Percentiles rank a stretch among this genome's conserved stretches.
phyloP scores from a whole-genome alignment of 2,797 vertebrate genomes.

The Miichthys miiuy region DNA sequence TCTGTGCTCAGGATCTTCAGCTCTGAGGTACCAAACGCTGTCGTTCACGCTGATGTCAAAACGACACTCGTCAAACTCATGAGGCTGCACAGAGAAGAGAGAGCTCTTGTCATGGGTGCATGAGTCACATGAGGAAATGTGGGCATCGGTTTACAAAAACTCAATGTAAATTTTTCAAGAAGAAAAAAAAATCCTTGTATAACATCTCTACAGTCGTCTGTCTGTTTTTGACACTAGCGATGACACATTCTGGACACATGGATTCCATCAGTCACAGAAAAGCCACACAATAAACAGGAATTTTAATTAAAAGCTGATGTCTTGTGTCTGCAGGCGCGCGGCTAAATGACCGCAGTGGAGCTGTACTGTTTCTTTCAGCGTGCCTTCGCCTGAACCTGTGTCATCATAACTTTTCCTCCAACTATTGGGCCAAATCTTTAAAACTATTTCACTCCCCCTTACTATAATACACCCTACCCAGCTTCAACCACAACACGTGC shows the following conservation, averaged over 20 bases:
- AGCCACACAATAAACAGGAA: constrained; percentile 66
- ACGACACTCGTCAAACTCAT: constrained; percentile 98
- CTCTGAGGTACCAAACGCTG: constrained; percentile 97
- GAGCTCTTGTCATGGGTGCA: background rate
- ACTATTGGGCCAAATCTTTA: constrained; percentile 43
- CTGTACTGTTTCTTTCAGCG: constrained; percentile 21
- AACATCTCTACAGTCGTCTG: background rate
- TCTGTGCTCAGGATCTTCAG: constrained; percentile 94
- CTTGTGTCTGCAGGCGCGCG: constrained; percentile 47
- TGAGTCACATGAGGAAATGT: constrained; percentile 23
- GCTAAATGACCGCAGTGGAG: constrained; percentile 22
- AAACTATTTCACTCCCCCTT: constrained; percentile 61
- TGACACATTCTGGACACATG: constrained; percentile 67
- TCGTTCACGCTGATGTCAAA: constrained; percentile 99
- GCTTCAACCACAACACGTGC: constrained; percentile 63
- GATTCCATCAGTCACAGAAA: constrained; percentile 66
- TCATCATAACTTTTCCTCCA: constrained; percentile 55
- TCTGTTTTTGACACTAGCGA: constrained; percentile 39
- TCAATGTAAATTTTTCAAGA: background rate
- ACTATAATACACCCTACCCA: constrained; percentile 67
- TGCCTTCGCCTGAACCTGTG: constrained; percentile 34
- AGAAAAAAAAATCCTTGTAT: background rate
- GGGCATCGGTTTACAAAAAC: no score
- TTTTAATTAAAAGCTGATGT: constrained; percentile 78
- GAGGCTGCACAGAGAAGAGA: constrained; percentile 87